Evolutionary conservation across 2,113 vertebrate species (phyloP).

Genomic region (Mionectes macconnelli): DNA sequence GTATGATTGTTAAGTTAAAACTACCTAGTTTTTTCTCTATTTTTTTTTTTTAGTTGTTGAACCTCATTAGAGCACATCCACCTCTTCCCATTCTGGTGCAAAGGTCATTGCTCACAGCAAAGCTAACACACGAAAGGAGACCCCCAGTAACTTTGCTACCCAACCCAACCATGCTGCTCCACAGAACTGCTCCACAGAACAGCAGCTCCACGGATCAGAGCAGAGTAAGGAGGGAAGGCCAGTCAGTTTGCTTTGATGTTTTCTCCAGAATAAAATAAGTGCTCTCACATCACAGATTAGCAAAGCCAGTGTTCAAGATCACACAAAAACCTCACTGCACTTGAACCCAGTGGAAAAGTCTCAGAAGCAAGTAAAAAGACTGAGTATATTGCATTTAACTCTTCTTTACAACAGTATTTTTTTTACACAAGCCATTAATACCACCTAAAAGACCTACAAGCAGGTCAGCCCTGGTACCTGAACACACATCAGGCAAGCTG

Average conservation of each 20-base stretch:
- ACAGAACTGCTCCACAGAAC: not conserved
- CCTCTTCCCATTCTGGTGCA: not conserved
- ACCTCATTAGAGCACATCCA: not conserved
- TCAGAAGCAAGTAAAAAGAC: not conserved
- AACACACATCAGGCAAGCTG: not conserved
- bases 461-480: not conserved
- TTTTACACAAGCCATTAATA: not conserved
- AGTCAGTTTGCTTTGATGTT: not conserved
- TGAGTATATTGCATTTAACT: not conserved
- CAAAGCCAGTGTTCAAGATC: not conserved
- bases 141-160: not conserved
- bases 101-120: not conserved
- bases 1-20: not conserved
- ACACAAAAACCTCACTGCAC: not conserved
- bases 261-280: not conserved
- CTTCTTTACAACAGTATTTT: not conserved
- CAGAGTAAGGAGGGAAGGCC: not conserved
- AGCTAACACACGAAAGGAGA: not conserved
- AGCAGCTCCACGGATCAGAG: not conserved
- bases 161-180: not conserved
- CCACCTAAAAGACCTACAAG: not conserved
- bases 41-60: not conserved
- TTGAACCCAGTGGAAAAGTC: not conserved
- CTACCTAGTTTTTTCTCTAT: accelerated
- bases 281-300: not conserved